Evolutionary conservation across 2,797 vertebrate genomes (phyloP).

Genomic region (Eulemur rubriventer): DNA sequence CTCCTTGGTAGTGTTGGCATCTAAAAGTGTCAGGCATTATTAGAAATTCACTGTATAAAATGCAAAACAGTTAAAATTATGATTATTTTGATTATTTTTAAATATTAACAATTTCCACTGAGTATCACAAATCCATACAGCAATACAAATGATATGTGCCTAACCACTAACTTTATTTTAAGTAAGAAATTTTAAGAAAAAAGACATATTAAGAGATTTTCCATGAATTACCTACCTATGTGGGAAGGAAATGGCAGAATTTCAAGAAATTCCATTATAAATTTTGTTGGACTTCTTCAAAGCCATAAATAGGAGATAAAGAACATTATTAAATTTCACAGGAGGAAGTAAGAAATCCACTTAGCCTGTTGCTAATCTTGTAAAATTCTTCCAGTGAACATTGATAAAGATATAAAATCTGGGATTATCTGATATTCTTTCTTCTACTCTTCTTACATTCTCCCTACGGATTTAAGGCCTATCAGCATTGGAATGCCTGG

Average conservation of each 20-base stretch:
- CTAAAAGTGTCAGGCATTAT: background rate
- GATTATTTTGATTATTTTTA: background rate
- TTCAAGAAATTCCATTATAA: constrained; percentile 55
- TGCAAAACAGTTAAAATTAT: background rate
- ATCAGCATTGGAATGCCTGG: background rate
- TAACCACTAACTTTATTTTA: background rate
- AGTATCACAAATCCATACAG: background rate
- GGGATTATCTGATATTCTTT: constrained; percentile 74
- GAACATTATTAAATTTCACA: constrained; percentile 79
- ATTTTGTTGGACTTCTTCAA: constrained; percentile 63
- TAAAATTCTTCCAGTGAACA: constrained; percentile 69
- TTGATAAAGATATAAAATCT: constrained; percentile 74
- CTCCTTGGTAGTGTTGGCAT: background rate
- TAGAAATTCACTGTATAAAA: background rate
- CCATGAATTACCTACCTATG: background rate
- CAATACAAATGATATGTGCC: background rate
- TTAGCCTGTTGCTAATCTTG: constrained; percentile 77
- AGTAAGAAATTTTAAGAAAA: background rate
- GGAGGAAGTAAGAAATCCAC: constrained; percentile 77
- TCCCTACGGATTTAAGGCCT: constrained; percentile 10
- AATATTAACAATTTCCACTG: background rate
- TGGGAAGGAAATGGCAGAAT: background rate
- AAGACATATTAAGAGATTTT: background rate
- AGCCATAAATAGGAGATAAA: constrained; percentile 59
- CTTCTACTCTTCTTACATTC: constrained; percentile 53